A percentile compares a stretch with the other conserved stretches of the same genome.
Evolutionary conservation across 2,113 vertebrate species (phyloP).

Genomic region (Leucoraja erinaceus): DNA sequence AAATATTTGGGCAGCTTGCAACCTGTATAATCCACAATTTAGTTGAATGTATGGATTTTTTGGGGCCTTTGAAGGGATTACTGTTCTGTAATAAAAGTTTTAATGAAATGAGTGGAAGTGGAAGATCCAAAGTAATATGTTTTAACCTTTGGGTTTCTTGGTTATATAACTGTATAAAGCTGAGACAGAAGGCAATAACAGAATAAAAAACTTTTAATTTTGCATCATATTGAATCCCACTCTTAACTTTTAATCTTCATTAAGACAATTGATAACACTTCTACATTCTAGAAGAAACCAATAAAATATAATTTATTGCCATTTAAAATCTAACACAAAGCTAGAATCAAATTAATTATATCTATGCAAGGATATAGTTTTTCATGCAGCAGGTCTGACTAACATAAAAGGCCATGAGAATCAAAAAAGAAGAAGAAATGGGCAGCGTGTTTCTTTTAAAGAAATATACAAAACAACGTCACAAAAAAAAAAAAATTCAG

Average conservation of each 20-base stretch:
- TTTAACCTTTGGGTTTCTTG: background rate
- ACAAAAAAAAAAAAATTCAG: background rate
- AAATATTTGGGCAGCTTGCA: background rate
- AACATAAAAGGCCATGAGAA: background rate
- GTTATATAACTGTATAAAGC: slow-evolving; percentile 15
- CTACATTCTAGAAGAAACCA: background rate
- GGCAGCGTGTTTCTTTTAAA: background rate
- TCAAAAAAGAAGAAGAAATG: background rate
- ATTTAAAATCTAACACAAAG: slow-evolving; percentile 1
- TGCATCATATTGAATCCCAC: slow-evolving; percentile 2
- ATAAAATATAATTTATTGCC: background rate
- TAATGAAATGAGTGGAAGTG: background rate
- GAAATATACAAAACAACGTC: background rate
- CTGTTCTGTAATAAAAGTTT: background rate
- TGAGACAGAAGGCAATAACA: background rate
- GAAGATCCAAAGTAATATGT: background rate
- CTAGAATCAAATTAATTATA: background rate
- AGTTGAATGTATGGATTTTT: background rate
- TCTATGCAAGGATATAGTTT: background rate
- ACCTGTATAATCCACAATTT: background rate
- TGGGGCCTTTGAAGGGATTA: background rate
- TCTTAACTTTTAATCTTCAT: slow-evolving; percentile 4
- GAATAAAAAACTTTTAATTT: background rate
- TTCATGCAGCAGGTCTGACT: background rate
- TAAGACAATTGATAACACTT: background rate